Percentiles rank a stretch among this genome's conserved stretches.
Conservation (phyloP, 2,113 vertebrate species). For the Paradoxurus hermaphroditus region DNA sequence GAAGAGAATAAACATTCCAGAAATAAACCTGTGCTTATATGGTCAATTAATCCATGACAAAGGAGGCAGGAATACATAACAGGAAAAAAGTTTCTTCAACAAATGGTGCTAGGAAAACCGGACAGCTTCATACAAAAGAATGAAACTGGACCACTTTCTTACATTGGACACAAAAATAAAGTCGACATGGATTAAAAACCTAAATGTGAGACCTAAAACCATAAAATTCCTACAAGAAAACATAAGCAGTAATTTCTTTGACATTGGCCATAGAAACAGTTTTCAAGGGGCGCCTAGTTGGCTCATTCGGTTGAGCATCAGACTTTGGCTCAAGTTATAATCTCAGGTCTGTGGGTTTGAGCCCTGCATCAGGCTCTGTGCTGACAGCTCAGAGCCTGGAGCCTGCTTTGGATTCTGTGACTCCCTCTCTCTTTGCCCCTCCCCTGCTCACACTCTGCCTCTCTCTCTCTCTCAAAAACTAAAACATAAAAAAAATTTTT, state of each 20-base stretch:
- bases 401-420: too few species aligned
- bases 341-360: too few species aligned
- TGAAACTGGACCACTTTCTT: background rate
- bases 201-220: background rate
- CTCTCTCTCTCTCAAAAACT: too few species aligned
- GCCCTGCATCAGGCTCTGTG: too few species aligned
- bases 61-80: background rate
- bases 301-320: too few species aligned
- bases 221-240: background rate
- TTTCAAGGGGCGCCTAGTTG: background rate
- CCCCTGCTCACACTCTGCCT: too few species aligned
- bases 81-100: background rate
- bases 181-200: background rate
- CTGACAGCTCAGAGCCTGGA: too few species aligned
- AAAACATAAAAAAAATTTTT: too few species aligned
- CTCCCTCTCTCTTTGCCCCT: too few species aligned
- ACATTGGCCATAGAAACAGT: background rate
- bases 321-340: too few species aligned
- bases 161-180: background rate
- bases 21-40: background rate
- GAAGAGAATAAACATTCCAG: background rate
- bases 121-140: background rate
- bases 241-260: background rate
- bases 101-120: background rate
- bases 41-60: background rate